Evolutionary conservation across 2,888 invertebrate species (phyloP), one percentile per base, ranked within the genome.

Genomic region (Sphaeridia pumilis): DNA sequence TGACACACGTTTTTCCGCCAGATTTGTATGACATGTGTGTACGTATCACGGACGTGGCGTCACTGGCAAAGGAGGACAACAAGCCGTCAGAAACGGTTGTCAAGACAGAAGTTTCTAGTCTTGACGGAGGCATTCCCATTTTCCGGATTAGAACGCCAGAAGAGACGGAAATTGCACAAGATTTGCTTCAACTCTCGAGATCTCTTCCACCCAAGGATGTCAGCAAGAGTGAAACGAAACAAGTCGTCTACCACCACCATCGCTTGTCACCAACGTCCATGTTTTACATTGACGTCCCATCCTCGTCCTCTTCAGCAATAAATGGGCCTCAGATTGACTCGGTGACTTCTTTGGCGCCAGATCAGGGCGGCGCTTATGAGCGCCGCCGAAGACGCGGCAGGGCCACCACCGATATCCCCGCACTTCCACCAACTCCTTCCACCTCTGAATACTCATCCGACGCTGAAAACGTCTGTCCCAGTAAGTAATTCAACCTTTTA

Each of bases 101-200:
- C 17, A 51, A 51, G 26, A 51, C 51, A 7, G 79, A 79, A 41
- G 79, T 79, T 26, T 74, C 77, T 69, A 77, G 75, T 61, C 76
- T 78, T 64, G 71, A 72, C 61, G 71, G 70, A 34, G 72, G 71
- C 34, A 70, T 71, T 50, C 70, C 71, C 24, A 70, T 71, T 55
- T 72, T 72, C 65, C 70, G 72, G 53, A 69, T 73, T 54, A 69
- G 69, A 63, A 72, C 73, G 77, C 80, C 83, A 25, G 88, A 86
- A 67, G 89, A 89, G 71, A 88, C 87, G 10, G 87, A 88, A 73
- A 88, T 87, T 28, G 89, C 89, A 1, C 87, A 87, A 69, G 88
- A 69, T 60, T 66, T 70, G 26, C 62, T 70, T 22, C 67, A 69
- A 60, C 66, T 70, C 45, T 68, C 69, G 14, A 64, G 85, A 65